Conservation (phyloP, 2,888 invertebrate genomes). For the Hydraecia micacea region DNA sequence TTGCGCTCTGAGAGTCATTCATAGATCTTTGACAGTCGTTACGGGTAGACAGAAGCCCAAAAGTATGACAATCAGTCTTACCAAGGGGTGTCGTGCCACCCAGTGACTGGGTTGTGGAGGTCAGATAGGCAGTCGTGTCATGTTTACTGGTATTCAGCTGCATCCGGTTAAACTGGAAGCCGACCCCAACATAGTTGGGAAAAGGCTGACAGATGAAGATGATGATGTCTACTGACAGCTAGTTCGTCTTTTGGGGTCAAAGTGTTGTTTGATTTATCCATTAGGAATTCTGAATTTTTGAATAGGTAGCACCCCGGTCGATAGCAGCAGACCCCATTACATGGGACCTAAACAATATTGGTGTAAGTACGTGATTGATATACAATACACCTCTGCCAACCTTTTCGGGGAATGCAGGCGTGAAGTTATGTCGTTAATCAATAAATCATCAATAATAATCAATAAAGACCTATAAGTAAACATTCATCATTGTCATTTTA, state of each 20-base stretch:
- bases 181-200: not conserved
- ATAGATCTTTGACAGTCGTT: too few species aligned
- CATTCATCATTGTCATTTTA: slow-evolving; percentile 15
- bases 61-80: too few species aligned
- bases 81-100: too few species aligned
- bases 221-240: not conserved
- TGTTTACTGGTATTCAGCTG: too few species aligned
- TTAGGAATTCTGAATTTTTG: not conserved
- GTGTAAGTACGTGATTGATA: not conserved
- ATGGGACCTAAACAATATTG: not conserved
- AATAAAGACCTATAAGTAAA: not conserved
- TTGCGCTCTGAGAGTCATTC: too few species aligned
- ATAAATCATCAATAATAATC: not conserved
- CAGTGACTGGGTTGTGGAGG: too few species aligned
- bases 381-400: not conserved
- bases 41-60: too few species aligned
- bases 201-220: too few species aligned
- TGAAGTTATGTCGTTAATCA: not conserved
- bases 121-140: too few species aligned
- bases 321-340: not conserved
- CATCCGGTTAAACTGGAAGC: not conserved
- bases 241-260: not conserved
- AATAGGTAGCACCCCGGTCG: not conserved
- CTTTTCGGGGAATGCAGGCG: not conserved
- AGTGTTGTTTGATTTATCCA: not conserved